These are phyloP conservation scores for Hipposideros larvatus DNA, from an alignment of 2,797 vertebrate species.

Conservation along the genomic window DNA sequence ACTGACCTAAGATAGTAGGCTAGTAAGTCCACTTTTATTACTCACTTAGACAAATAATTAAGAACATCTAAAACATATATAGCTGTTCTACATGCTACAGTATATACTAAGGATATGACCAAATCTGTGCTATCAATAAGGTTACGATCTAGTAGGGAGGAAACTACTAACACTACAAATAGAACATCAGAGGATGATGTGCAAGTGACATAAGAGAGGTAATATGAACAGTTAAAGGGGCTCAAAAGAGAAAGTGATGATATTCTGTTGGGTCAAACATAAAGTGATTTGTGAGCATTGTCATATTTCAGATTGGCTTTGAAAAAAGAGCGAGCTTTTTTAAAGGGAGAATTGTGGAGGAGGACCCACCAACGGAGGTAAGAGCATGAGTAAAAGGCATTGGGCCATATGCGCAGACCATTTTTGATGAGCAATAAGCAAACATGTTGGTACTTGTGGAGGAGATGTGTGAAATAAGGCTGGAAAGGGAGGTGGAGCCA, in stretches of 20 bases:
- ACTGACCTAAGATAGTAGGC: neutral
- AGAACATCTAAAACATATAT: neutral
- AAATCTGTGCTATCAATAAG: neutral
- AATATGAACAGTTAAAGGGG: too few relatives aligned
- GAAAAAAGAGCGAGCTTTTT: neutral
- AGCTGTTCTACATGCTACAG: neutral
- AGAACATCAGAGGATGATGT: accelerated
- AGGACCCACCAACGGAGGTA: neutral
- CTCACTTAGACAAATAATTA: neutral
- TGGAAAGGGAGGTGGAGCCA: neutral
- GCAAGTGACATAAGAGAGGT: accelerated
- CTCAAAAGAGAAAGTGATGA: neutral
- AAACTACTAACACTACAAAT: neutral
- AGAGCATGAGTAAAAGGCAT: neutral
- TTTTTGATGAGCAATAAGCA: neutral
- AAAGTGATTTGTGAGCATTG: neutral
- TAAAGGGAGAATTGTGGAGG: neutral
- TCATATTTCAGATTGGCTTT: neutral
- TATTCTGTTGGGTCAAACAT: neutral
- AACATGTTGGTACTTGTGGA: slow-evolving; percentile 27
- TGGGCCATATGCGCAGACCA: neutral
- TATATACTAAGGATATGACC: neutral
- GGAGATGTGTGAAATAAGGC: slow-evolving; percentile 20
- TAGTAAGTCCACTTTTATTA: neutral
- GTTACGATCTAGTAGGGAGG: neutral